Conservation (phyloP, 2,113 vertebrate species). For the Sinocyclocheilus grahami region DNA sequence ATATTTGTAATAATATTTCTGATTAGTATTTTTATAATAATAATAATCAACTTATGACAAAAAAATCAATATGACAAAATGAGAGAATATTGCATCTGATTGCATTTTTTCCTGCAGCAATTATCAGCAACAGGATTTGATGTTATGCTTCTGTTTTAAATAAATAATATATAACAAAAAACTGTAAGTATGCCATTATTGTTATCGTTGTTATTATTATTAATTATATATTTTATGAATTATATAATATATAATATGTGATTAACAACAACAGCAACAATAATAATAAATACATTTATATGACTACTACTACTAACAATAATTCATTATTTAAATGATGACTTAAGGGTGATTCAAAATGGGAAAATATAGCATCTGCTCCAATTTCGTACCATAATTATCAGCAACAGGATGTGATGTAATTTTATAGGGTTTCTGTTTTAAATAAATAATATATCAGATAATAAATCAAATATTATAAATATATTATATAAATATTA, state of each 20-base stretch:
- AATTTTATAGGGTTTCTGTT: background rate
- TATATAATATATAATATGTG: background rate
- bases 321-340: background rate
- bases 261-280: background rate
- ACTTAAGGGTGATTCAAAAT: background rate
- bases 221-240: no score
- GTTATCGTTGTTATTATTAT: background rate
- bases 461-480: background rate
- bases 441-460: background rate
- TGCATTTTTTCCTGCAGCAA: background rate
- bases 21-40: background rate
- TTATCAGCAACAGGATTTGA: background rate
- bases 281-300: background rate
- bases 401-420: background rate
- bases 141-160: background rate
- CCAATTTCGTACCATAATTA: background rate
- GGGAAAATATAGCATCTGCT: background rate
- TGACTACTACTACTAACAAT: background rate
- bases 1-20: background rate
- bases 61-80: background rate
- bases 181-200: background rate
- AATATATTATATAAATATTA: background rate
- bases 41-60: background rate
- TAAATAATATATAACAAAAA: background rate
- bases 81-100: no score